These are phyloP conservation scores for Gulo gulo DNA, from an alignment of 2,113 vertebrate genomes.

Conservation along the genomic window DNA sequence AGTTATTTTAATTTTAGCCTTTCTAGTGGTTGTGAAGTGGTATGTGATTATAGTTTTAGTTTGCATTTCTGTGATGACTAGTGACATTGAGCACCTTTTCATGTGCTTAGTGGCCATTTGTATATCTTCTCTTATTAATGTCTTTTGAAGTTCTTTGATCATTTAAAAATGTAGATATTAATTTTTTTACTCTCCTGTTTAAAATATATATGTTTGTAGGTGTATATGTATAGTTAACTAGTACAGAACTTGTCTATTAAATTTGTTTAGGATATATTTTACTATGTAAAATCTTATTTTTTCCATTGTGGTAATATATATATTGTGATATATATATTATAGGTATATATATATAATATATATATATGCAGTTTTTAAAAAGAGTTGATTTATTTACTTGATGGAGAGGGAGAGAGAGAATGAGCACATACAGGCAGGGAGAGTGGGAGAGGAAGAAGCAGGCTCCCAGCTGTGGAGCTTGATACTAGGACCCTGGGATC, in stretches of 20 bases:
- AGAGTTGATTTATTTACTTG: too few species aligned
- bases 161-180: slow-evolving; percentile 34
- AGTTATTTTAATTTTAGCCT: slow-evolving; percentile 51
- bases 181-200: slow-evolving; percentile 28
- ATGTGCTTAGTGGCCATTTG: slow-evolving; percentile 30
- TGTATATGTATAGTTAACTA: not conserved
- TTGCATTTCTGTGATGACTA: slow-evolving; percentile 44
- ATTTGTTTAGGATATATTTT: slow-evolving; percentile 21
- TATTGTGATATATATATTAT: not conserved
- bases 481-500: too few species aligned
- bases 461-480: too few species aligned
- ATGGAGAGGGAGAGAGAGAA: too few species aligned
- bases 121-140: slow-evolving; percentile 40
- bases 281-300: not conserved
- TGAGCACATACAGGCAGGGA: too few species aligned
- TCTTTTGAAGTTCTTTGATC: not conserved
- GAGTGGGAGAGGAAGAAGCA: too few species aligned
- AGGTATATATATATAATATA: too few species aligned
- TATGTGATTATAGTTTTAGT: slow-evolving; percentile 26
- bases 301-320: not conserved
- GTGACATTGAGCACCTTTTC: slow-evolving; percentile 53
- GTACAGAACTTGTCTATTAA: not conserved
- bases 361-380: too few species aligned
- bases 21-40: slow-evolving; percentile 49
- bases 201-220: not conserved